phyloP scores from a whole-genome alignment of 2,113 vertebrate genomes.

The Procavia capensis region DNA sequence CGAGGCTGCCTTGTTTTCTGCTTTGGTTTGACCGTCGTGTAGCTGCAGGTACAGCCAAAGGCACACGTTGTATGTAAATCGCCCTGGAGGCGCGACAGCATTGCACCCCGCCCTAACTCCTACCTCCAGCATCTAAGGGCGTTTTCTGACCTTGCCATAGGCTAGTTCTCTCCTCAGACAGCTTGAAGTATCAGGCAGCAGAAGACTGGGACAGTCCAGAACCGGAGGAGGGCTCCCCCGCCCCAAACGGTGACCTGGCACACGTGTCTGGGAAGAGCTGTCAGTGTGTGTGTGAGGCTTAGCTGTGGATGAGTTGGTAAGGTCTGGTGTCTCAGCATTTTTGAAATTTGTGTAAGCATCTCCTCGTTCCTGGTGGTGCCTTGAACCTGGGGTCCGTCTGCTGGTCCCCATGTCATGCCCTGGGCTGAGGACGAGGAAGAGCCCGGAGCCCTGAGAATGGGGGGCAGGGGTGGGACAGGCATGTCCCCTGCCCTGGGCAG shows the following conservation, averaged over 20 bases:
- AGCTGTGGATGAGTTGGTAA: too few species aligned
- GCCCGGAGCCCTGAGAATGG: too few species aligned
- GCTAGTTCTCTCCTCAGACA: neutral
- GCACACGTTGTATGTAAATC: neutral
- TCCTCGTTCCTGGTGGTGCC: neutral
- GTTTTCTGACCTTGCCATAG: neutral
- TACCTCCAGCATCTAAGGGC: neutral
- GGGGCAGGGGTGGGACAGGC: too few species aligned
- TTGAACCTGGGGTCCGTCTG: neutral
- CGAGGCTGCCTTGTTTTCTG: neutral
- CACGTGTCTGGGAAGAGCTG: neutral
- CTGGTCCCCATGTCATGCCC: too few species aligned
- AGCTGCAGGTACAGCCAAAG: neutral
- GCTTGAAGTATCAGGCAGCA: neutral
- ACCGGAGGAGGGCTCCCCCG: neutral
- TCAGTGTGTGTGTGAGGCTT: too few species aligned
- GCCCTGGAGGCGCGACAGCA: accelerated
- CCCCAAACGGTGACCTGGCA: neutral
- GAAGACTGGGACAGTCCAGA: neutral
- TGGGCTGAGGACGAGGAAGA: too few species aligned
- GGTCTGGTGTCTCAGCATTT: too few species aligned
- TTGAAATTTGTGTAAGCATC: too few species aligned
- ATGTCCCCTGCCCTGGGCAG: too few species aligned
- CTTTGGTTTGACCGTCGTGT: neutral
- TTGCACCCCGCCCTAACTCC: accelerated